A percentile compares a stretch with the other conserved stretches of the same genome.
Conservation (phyloP, 2,888 invertebrate species). For the Teinopalpus imperialis region DNA sequence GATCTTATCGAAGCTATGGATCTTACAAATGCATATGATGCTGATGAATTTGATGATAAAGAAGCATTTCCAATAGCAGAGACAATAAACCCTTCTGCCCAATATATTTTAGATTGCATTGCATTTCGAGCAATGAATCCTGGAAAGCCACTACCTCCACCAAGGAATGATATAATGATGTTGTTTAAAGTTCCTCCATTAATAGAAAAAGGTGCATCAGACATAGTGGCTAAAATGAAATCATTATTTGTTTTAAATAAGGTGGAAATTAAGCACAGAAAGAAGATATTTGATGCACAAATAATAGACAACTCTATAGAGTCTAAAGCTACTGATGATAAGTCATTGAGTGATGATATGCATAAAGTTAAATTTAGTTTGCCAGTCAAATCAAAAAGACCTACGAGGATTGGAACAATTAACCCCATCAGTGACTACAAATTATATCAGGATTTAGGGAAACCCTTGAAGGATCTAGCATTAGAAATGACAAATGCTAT, state of each 20-base stretch:
- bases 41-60: slow-evolving; percentile 61
- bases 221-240: slow-evolving; percentile 71
- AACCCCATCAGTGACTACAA: slow-evolving; percentile 84
- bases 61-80: slow-evolving; percentile 76
- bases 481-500: slow-evolving; percentile 61
- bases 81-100: slow-evolving; percentile 77
- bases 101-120: slow-evolving; percentile 80
- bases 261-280: slow-evolving; percentile 54
- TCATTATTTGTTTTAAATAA: slow-evolving; percentile 72
- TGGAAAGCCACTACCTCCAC: slow-evolving; percentile 78
- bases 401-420: slow-evolving; percentile 81
- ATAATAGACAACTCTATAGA: slow-evolving; percentile 29
- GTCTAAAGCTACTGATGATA: slow-evolving; percentile 26
- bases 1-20: slow-evolving; percentile 86
- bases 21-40: slow-evolving; percentile 76
- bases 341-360: too few relatives aligned
- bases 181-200: slow-evolving; percentile 75
- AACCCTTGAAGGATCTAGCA: slow-evolving; percentile 47
- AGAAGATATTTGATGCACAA: slow-evolving; percentile 38
- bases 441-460: slow-evolving; percentile 62
- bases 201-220: slow-evolving; percentile 67
- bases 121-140: slow-evolving; percentile 83
- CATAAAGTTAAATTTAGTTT: slow-evolving; percentile 48
- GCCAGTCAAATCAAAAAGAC: slow-evolving; percentile 41
- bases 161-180: slow-evolving; percentile 69